Base-by-base conservation (phyloP, 2,888 invertebrate genomes). In the Rhagium mordax region DNA sequence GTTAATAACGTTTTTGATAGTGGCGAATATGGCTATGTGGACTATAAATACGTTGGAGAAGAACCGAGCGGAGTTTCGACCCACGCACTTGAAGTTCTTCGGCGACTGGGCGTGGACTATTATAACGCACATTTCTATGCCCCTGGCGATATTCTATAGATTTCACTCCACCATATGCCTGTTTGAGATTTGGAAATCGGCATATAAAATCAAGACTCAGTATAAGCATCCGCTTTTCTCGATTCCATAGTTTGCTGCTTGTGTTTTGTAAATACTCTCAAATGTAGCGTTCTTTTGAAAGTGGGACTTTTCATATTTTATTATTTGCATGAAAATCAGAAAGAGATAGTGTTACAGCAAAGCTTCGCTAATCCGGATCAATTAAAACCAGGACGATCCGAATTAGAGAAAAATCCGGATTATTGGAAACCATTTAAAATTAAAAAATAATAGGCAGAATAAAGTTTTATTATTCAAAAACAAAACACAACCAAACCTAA, bases 41-140 rank as follows among this genome's bases (percentile, higher is more conserved):
- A 95, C 96, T 7, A 95, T 98, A 77, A 97, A 96, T 85, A 97
- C 97, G 0, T 89, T 98, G 84, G 97, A 97, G 86, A 97, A 97
- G 82, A 95, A 96, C 0, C 90, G 96, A 20, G 95, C 97, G 0
- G 96, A 97, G 84, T 96, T 96, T 5, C 96, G 97, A 86, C 97
- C 97, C 7, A 94, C 97, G 53, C 97, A 98, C 87, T 88, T 97
- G 78, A 94, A 96, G 84, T 97, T 98, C 88, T 97, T 96, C 83
- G 97, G 97, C 0, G 89, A 96, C 48, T 97, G 96, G 96, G 96
- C 96, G 33, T 98, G 97, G 97, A 96, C 97, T 13, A 96, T 98
- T 74, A 97, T 98, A 74, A 97, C 96, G 0, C 97, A 98, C 85
- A 96, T 98, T 1, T 96, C 96, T 0, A 96, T 97, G 94, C 98